Conservation (phyloP, 2,888 invertebrate genomes). For the Sesamia inferens region DNA sequence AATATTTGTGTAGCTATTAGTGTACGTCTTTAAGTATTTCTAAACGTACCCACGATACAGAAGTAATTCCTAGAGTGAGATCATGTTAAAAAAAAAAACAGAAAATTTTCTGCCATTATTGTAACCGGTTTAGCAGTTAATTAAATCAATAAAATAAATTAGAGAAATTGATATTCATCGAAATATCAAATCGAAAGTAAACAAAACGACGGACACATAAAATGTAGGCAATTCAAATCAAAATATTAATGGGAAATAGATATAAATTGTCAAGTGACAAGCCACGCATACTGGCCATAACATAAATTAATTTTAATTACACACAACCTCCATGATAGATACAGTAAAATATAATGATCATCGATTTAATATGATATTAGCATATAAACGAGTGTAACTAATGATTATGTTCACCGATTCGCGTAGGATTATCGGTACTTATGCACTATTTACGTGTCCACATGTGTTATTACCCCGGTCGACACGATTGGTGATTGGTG, state of each 20-base stretch:
- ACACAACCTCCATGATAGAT: conserved; percentile 48
- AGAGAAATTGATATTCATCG: conserved; percentile 29
- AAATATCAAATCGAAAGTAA: conserved; percentile 56
- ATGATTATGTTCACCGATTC: conserved; percentile 55
- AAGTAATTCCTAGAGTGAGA: too few relatives aligned
- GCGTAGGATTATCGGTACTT: conserved; percentile 49
- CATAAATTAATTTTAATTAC: conserved; percentile 65
- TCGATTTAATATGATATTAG: conserved; percentile 57
- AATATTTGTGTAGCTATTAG: background rate
- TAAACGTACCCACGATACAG: too few relatives aligned
- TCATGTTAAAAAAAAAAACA: background rate
- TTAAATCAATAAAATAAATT: conserved; percentile 36
- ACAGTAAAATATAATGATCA: conserved; percentile 55
- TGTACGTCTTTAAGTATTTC: too few relatives aligned
- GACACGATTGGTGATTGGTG: too few relatives aligned
- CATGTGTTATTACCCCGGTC: conserved; percentile 39
- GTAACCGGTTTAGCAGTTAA: conserved; percentile 27
- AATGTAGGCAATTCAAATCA: conserved; percentile 57
- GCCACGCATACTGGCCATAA: conserved; percentile 41
- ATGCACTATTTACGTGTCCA: conserved; percentile 43
- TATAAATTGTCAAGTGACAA: conserved; percentile 54
- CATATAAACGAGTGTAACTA: conserved; percentile 57
- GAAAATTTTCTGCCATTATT: background rate
- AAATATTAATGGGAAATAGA: conserved; percentile 55
- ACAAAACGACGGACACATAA: conserved; percentile 48